Conservation (phyloP, 2,113 vertebrate species). For the Coptodon rendalli region DNA sequence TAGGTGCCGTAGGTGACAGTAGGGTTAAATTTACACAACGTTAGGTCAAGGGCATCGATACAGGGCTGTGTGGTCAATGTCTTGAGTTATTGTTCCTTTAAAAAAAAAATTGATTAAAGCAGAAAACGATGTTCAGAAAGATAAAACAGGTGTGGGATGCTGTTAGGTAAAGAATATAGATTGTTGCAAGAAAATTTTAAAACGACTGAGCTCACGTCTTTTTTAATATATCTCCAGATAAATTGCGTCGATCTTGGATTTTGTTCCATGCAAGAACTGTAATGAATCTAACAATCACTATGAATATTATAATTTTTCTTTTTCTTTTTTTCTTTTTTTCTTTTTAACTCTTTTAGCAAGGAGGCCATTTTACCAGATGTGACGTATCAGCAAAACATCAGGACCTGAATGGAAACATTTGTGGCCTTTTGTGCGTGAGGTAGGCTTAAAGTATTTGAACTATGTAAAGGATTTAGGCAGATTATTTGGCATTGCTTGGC, state of each 20-base stretch:
- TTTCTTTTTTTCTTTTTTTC: not conserved
- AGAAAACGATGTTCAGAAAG: not conserved
- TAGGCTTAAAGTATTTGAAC: not conserved
- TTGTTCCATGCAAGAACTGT: not conserved
- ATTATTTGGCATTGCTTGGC: not conserved
- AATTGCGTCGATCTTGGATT: not conserved
- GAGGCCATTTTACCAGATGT: slow-evolving; percentile 7
- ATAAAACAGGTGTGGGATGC: not conserved
- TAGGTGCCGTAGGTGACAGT: not conserved
- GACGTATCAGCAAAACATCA: not conserved
- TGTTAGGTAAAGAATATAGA: not conserved
- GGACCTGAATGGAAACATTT: slow-evolving; percentile 58
- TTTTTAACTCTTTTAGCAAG: not conserved
- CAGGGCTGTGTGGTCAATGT: not conserved
- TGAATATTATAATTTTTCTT: not conserved
- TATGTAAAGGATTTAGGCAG: not conserved
- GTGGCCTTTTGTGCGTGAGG: slow-evolving; percentile 52
- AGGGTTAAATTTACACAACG: not conserved
- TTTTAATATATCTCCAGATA: not conserved
- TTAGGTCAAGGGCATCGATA: not conserved
- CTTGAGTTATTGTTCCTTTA: not conserved
- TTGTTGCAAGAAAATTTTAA: not conserved
- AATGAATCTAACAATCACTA: not conserved
- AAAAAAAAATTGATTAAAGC: not conserved
- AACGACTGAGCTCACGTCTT: not conserved